Percentiles rank a stretch among this genome's conserved stretches.
These are phyloP conservation scores for Brachionus koreanus DNA, from an alignment of 1,140 invertebrate genomes.

Conservation along the genomic window DNA sequence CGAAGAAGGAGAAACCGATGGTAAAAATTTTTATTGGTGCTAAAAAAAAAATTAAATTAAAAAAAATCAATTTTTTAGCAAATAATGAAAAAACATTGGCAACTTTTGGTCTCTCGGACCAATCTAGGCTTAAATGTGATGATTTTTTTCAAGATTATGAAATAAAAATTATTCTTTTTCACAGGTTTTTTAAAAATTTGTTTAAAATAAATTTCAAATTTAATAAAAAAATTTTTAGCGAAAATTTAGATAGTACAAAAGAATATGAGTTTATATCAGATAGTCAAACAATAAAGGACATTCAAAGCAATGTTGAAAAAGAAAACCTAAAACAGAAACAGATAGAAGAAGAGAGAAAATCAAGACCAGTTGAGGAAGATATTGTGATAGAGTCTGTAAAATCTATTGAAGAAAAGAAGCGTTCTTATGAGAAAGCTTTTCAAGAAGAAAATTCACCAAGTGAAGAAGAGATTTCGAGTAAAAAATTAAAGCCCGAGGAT, in stretches of 20 bases:
- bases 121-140: conserved; percentile 77
- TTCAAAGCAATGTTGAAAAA: conserved; percentile 7
- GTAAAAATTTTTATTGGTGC: no score
- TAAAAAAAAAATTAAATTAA: no score
- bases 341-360: conserved; percentile 2
- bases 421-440: conserved; percentile 20
- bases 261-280: conserved; percentile 68
- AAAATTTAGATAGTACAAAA: conserved; percentile 63
- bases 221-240: no score
- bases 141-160: conserved; percentile 87
- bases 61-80: conserved; percentile 53
- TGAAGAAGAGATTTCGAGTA: not conserved
- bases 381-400: not conserved
- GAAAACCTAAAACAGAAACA: conserved; percentile 11
- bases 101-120: conserved; percentile 77
- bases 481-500: conserved; percentile 28
- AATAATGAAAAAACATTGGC: conserved; percentile 73
- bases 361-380: conserved; percentile 27
- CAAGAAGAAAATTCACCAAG: not conserved
- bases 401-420: conserved; percentile 24
- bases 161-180: conserved; percentile 62
- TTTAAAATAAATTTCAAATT: not conserved
- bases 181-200: conserved; percentile 50
- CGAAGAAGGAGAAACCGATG: conserved; percentile 84
- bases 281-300: conserved; percentile 33